Evolutionary conservation across 1,140 invertebrate species (phyloP).

Genomic region (Latrodectus geometricus): DNA sequence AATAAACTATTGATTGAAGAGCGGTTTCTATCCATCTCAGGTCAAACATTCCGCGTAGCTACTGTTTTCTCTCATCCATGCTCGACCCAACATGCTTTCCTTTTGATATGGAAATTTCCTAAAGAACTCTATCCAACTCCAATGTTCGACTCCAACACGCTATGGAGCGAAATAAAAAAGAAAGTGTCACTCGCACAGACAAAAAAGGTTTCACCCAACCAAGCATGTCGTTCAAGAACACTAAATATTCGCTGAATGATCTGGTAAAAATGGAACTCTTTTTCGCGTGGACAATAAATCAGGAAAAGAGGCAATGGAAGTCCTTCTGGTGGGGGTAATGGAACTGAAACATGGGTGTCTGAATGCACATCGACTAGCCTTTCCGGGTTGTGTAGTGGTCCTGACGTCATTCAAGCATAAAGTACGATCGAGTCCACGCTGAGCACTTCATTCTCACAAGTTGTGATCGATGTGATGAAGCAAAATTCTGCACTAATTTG

Average conservation of each 20-base stretch:
- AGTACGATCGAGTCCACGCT: not conserved
- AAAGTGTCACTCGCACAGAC: not conserved
- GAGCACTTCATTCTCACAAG: not conserved
- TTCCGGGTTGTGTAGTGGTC: not conserved
- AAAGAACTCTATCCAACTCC: not conserved
- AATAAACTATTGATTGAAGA: too few species aligned
- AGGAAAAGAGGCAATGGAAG: not conserved
- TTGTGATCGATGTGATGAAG: not conserved
- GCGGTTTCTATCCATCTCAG: too few species aligned
- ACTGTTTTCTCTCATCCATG: not conserved
- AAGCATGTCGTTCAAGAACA: not conserved
- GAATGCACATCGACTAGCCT: not conserved
- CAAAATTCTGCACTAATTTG: not conserved
- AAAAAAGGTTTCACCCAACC: not conserved
- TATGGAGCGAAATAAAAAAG: not conserved
- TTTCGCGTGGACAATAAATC: not conserved
- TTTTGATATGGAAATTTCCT: not conserved
- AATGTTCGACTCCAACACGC: not conserved
- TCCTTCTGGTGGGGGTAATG: too few species aligned
- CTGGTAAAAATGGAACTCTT: not conserved
- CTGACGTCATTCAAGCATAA: not conserved
- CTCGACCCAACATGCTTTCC: not conserved
- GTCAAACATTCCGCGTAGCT: too few species aligned
- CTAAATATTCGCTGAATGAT: not conserved
- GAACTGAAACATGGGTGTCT: not conserved